Evolutionary conservation across 1,140 invertebrate species (phyloP), one percentile per base, ranked within the genome.

Genomic region (Drosophila serrata): DNA sequence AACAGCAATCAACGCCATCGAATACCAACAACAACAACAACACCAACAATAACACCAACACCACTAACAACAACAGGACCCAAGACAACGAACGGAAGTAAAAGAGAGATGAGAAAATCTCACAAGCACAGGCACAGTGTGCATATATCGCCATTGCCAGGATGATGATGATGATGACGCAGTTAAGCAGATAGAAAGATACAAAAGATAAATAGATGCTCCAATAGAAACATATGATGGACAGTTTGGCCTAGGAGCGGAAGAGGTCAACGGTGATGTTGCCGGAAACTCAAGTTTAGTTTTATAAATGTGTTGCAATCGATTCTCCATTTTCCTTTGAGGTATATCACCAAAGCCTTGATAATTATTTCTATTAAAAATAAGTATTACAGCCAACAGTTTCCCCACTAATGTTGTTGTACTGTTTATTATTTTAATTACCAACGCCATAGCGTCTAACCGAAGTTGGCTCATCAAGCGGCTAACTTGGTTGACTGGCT

Each of bases 1-100:
- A 88, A 90, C 85, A 88, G 68, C 85, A 88, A 88, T 87, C 85
- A 90, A 88, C 68, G 81, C 59, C 58, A 76, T 64, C 63, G 64
- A 58, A 74, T 35, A 62, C 19, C 35, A 64, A 46, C 27, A 58
- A 29, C 35, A 64, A 33, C 24, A 60, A 5, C 42, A 58, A 24
- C 7, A 37, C 1, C 22, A 7, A 6, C 13, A 11, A 2, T 1
- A 29, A 7, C 15, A 48, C 17, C 39, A 39, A n/a, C 3, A 0
- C 42, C 51, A 60, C 6, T 15, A 48, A 27, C 45, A n/a, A 27
- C 45, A n/a, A 0, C 11, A 31, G 37, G n/a, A 49, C 62, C 49
- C 35, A 67, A 62, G 56, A 64, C 75, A 57, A 45, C 56, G 51
- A 56, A 59, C 35, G 40, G 64, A 58, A 72, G 65, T 58, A 19